Percentiles rank a stretch among this genome's conserved stretches.
Conservation (phyloP, 2,113 vertebrate genomes). For the Drymodes brunneopygia region DNA sequence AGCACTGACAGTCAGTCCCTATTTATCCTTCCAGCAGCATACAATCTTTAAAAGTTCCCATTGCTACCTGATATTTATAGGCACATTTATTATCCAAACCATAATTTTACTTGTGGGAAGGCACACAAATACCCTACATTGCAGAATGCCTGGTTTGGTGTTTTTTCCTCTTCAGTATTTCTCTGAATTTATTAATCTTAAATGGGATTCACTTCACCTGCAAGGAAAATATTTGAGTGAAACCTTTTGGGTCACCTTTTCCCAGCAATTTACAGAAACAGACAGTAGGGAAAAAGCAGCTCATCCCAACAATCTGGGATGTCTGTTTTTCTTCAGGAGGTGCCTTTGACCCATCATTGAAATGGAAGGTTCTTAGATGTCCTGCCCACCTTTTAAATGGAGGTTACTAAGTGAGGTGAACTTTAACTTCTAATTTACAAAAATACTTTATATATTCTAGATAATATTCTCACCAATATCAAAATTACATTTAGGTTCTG, state of each 20-base stretch:
- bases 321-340: neutral
- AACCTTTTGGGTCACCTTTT: neutral
- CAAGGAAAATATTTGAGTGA: neutral
- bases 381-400: neutral
- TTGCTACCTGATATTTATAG: conserved; percentile 20
- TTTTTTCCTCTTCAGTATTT: neutral
- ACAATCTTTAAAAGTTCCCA: conserved; percentile 7
- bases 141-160: neutral
- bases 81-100: neutral
- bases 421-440: neutral
- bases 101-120: neutral
- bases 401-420: neutral
- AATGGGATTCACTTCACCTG: neutral
- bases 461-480: neutral
- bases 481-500: neutral
- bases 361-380: neutral
- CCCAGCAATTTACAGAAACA: neutral
- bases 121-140: neutral
- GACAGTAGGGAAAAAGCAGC: neutral
- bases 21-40: neutral
- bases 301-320: neutral
- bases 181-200: neutral
- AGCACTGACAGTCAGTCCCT: neutral
- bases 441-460: neutral
- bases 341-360: neutral